A percentile compares a stretch with the other conserved stretches of the same genome.
phyloP scores from a whole-genome alignment of 2,797 vertebrate species.

The Smutsia temminckii region DNA sequence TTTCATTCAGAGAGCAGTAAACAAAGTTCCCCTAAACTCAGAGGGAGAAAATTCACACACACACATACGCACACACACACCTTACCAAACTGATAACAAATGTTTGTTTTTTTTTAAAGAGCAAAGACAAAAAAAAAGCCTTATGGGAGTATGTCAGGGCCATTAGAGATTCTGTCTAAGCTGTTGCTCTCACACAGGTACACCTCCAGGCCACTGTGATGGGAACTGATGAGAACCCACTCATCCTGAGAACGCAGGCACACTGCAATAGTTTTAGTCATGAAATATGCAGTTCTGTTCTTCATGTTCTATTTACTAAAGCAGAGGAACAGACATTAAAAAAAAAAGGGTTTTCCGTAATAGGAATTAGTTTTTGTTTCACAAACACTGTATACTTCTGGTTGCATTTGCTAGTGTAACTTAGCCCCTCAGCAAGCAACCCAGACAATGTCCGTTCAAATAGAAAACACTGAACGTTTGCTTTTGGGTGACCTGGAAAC shows the following conservation, averaged over 20 bases:
- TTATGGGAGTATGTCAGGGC: not conserved
- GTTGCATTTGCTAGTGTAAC: slow-evolving; percentile 3
- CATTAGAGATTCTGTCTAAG: not conserved
- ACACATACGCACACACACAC: not conserved
- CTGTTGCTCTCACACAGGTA: not conserved
- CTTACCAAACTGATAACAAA: not conserved
- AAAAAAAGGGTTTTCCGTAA: not conserved
- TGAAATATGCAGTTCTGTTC: not conserved
- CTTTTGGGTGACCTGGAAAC: slow-evolving; percentile 14
- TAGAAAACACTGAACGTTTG: not conserved
- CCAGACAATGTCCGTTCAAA: not conserved
- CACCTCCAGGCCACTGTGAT: not conserved
- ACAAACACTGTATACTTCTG: not conserved
- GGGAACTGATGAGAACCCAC: not conserved
- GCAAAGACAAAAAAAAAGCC: not conserved
- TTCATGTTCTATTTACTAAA: slow-evolving; percentile 23
- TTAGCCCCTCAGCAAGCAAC: not conserved
- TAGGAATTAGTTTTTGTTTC: not conserved
- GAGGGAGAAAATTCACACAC: not conserved
- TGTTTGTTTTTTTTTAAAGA: slow-evolving; percentile 4
- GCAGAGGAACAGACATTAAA: not conserved
- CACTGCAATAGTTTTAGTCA: slow-evolving; percentile 3
- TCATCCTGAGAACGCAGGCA: not conserved
- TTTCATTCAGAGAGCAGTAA: not conserved
- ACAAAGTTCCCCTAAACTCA: not conserved